A percentile compares a stretch with the other conserved stretches of the same genome.
Conservation (phyloP, 64 coral and sea anemone species). For the Catalaphyllia jardinei region DNA sequence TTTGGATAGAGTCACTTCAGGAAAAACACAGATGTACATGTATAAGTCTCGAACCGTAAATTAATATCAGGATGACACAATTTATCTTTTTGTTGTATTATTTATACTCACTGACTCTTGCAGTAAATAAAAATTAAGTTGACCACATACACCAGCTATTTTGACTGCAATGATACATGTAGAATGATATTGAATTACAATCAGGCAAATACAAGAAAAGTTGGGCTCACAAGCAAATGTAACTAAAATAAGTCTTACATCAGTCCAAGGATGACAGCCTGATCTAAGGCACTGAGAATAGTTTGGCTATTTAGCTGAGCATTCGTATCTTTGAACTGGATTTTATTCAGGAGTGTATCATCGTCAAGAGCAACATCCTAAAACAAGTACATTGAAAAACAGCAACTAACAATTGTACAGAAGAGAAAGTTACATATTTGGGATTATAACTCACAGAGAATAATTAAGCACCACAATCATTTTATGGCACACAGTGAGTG, state of each 20-base stretch:
- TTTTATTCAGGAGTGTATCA: conserved; percentile 73
- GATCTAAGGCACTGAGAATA: conserved; percentile 56
- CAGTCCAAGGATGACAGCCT: conserved; percentile 74
- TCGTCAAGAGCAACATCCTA: conserved; percentile 88
- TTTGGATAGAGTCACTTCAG: too few relatives aligned
- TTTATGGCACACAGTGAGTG: too few relatives aligned
- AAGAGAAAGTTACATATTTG: background rate
- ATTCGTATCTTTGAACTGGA: conserved; percentile 70
- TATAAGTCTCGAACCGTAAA: too few relatives aligned
- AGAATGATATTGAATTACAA: too few relatives aligned
- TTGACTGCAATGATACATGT: too few relatives aligned
- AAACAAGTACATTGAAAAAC: background rate
- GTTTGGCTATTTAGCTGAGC: background rate
- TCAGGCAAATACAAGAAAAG: too few relatives aligned
- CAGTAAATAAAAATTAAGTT: background rate
- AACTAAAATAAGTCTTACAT: conserved; percentile 46
- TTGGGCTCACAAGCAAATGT: background rate
- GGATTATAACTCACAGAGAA: background rate
- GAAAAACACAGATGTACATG: too few relatives aligned
- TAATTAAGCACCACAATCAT: too few relatives aligned
- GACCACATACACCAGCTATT: too few relatives aligned
- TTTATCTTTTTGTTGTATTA: too few relatives aligned
- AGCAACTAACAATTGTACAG: too few relatives aligned
- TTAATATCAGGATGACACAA: too few relatives aligned
- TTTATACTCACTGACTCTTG: background rate